Evolutionary conservation across 1,140 invertebrate genomes (phyloP), one percentile per base, ranked within the genome.

Genomic region (Panagrolaimus sp.): DNA sequence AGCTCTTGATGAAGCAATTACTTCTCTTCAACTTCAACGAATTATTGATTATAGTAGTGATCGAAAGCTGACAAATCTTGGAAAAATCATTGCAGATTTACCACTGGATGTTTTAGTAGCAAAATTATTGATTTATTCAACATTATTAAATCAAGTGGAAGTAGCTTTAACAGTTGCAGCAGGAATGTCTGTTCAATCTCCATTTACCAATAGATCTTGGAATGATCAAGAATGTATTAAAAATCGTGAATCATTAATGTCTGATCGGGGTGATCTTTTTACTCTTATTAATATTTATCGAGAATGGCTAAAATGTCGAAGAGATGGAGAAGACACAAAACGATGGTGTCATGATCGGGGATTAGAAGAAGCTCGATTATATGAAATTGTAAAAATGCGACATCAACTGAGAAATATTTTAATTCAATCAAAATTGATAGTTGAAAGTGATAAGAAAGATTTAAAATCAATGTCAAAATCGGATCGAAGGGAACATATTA

Each of bases 201-300:
- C 94, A 6, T 92, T 94, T 81, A 95, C 93, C 0, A 92, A 91
- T 76, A 88, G 89, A n/a, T 73, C 70, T 28, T 80, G 62, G 24
- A 67, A 68, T 38, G 69, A 78, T 63, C 71, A 71, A 43, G 74
- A 80, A 14, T 83, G 85, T 45, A 79, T 92, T 88, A 88, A 89
- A 55, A 87, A 89, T 0, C 86, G 92, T 76, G 91, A 90, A 85
- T 87, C 88, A 43, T 86, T 95, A 10, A 90, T 94, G 83, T 94
- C 91, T 0, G 90, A 92, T 79, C 92, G 97, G 84, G 96, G 96
- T 0, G 95, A 98, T 85, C 91, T 94, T 0, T 89, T 98, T 73
- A 96, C 91, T 0, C 84, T 97, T 9, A 84, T 98, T 0, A 91
- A 91, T 80, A 87, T 90, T 9, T 97, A 92, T 64, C n/a, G 74